Percentiles rank a stretch among this genome's conserved stretches.
phyloP scores from a whole-genome alignment of 2,113 vertebrate genomes.

The Calyptommatus sinebrachiatus region DNA sequence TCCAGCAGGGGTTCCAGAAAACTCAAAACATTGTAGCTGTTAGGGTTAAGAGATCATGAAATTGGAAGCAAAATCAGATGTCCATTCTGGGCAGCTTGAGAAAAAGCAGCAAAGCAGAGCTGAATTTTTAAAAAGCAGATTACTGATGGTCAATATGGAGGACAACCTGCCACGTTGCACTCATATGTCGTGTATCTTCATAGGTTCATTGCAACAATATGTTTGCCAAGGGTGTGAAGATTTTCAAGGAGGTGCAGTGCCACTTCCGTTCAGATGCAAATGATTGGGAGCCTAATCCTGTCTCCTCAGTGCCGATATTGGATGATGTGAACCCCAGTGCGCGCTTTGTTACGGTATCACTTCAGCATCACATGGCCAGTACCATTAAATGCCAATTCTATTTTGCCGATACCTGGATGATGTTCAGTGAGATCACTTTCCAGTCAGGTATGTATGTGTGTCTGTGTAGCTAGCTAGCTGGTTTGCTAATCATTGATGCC shows the following conservation, averaged over 20 bases:
- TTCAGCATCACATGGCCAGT: slow-evolving; percentile 89
- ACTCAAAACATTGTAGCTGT: no score
- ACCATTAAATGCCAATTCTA: slow-evolving; percentile 92
- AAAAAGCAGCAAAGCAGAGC: no score
- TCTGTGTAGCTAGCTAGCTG: no score
- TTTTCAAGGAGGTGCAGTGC: slow-evolving; percentile 90
- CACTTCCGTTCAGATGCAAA: slow-evolving; percentile 82
- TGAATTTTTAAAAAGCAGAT: no score
- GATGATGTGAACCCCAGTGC: slow-evolving; percentile 86
- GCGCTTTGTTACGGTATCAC: slow-evolving; percentile 87
- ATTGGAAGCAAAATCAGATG: no score
- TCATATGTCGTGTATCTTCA: slow-evolving; percentile 8
- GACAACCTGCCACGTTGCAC: neutral
- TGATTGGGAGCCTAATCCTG: slow-evolving; percentile 82
- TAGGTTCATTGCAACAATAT: slow-evolving; percentile 98
- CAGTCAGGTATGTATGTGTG: slow-evolving; percentile 82
- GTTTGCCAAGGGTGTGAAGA: slow-evolving; percentile 89
- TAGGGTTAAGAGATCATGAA: no score
- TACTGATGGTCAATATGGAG: neutral
- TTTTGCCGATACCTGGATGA: slow-evolving; percentile 91
- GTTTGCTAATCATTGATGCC: no score
- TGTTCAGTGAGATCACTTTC: slow-evolving; percentile 97
- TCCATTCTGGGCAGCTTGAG: no score
- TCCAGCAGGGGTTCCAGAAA: neutral
- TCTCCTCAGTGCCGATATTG: slow-evolving; percentile 80